phyloP scores from a whole-genome alignment of 2,797 vertebrate species.

The Trematomus bernacchii region DNA sequence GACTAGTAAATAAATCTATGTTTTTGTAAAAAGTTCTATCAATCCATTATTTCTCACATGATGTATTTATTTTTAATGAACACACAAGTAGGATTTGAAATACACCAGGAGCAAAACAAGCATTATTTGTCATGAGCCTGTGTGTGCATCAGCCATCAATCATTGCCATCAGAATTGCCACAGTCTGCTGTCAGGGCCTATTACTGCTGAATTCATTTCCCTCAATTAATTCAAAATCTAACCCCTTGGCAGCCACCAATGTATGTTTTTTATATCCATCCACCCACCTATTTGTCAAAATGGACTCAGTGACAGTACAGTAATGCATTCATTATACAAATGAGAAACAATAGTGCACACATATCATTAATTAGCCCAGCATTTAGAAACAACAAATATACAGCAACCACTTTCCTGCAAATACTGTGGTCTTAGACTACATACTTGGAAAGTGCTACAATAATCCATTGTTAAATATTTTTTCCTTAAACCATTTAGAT shows the following conservation, averaged over 20 bases:
- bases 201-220: constrained; percentile 89
- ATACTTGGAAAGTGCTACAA: constrained; percentile 79
- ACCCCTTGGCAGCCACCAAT: constrained; percentile 83
- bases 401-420: constrained; percentile 41
- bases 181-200: constrained; percentile 86
- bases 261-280: constrained; percentile 83
- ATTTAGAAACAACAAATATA: constrained; percentile 68
- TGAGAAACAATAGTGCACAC: constrained; percentile 84
- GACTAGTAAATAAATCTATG: constrained; percentile 11
- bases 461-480: constrained; percentile 73
- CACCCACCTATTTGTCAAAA: constrained; percentile 89
- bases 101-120: constrained; percentile 71
- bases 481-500: constrained; percentile 69
- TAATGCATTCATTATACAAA: constrained; percentile 89
- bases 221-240: constrained; percentile 89
- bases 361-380: constrained; percentile 85
- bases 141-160: constrained; percentile 86
- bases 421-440: constrained; percentile 18
- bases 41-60: constrained; percentile 51
- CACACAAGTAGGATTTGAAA: constrained; percentile 72
- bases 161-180: constrained; percentile 85
- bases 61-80: constrained; percentile 77
- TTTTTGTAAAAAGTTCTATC: constrained; percentile 18
- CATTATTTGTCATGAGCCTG: constrained; percentile 82
- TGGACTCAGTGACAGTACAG: constrained; percentile 85